Conservation (phyloP, 2,113 vertebrate genomes). For the Oriolus oriolus region DNA sequence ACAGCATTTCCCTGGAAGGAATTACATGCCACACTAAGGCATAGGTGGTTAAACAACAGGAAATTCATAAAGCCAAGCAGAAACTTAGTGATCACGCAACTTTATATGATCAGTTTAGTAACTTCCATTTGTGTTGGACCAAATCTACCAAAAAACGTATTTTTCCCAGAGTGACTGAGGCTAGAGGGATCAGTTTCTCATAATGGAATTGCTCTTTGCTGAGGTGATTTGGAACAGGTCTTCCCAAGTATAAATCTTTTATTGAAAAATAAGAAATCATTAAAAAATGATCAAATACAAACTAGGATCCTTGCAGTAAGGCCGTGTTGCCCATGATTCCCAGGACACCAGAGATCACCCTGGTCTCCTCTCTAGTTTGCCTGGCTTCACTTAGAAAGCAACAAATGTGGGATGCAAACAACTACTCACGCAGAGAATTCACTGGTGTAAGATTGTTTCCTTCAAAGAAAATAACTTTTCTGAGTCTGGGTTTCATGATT, state of each 20-base stretch:
- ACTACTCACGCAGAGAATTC: not conserved
- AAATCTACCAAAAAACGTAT: not conserved
- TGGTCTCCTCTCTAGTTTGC: not conserved
- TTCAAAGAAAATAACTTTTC: constrained; percentile 1
- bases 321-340: fast-evolving
- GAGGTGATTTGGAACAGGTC: not conserved
- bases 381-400: not conserved
- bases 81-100: not conserved
- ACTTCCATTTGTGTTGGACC: not conserved
- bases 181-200: not conserved
- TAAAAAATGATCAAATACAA: not conserved
- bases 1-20: not conserved
- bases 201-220: not conserved
- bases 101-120: not conserved
- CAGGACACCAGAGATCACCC: not conserved
- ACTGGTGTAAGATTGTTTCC: not conserved
- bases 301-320: not conserved
- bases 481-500: not conserved
- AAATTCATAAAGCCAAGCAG: not conserved
- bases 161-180: not conserved
- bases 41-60: not conserved
- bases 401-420: not conserved
- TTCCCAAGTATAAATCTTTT: not conserved
- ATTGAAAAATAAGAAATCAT: not conserved
- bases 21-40: not conserved